Evolutionary conservation across 2,113 vertebrate species (phyloP).

Genomic region (Scomber scombrus): DNA sequence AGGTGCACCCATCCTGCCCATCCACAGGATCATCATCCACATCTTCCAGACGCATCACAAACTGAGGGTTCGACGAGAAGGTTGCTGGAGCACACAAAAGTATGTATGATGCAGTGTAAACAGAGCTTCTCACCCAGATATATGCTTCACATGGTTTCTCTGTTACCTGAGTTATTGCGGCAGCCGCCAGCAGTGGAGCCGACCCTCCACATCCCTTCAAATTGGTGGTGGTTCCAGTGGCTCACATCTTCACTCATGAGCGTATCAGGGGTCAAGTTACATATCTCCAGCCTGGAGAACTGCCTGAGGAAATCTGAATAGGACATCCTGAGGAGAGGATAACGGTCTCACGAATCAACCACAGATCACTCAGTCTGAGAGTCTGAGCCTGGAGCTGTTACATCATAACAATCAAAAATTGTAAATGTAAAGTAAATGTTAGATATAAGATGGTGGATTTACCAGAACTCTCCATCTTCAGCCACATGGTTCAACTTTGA

Average conservation of each 20-base stretch:
- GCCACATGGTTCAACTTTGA: slow-evolving; percentile 81
- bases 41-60: slow-evolving; percentile 79
- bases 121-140: background rate
- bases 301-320: slow-evolving; percentile 88
- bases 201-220: slow-evolving; percentile 85
- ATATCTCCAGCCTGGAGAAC: slow-evolving; percentile 90
- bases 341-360: background rate
- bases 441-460: slow-evolving; percentile 46
- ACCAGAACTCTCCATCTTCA: slow-evolving; percentile 94
- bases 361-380: background rate
- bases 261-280: slow-evolving; percentile 88
- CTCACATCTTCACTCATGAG: slow-evolving; percentile 76
- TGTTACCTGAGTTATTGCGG: slow-evolving; percentile 75
- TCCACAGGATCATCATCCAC: slow-evolving; percentile 79
- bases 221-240: slow-evolving; percentile 86
- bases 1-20: slow-evolving; percentile 78
- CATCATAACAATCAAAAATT: background rate
- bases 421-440: background rate
- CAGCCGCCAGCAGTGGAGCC: slow-evolving; percentile 88
- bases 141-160: background rate
- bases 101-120: background rate
- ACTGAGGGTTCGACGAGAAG: slow-evolving; percentile 85
- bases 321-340: slow-evolving; percentile 86
- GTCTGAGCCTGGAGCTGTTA: background rate
- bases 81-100: slow-evolving; percentile 73